phyloP scores from a whole-genome alignment of 1,140 invertebrate genomes.

The Leptinotarsa defecta region DNA sequence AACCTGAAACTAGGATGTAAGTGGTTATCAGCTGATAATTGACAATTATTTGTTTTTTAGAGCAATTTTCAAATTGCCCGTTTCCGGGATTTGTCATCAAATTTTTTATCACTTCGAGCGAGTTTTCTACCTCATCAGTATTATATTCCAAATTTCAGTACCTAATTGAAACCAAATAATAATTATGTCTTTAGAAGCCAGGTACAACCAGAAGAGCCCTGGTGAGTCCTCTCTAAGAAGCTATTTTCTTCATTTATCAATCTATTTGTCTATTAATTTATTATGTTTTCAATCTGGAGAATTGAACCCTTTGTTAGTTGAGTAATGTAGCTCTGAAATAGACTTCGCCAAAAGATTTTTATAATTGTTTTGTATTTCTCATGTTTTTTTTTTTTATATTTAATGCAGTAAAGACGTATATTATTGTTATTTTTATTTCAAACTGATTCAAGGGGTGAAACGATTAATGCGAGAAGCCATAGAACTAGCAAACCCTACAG shows the following conservation, averaged over 20 bases:
- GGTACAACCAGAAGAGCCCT: constrained; percentile 55
- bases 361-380: no score
- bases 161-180: neutral
- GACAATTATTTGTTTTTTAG: constrained; percentile 25
- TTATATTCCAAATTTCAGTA: neutral
- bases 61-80: constrained; percentile 5
- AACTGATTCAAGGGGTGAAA: constrained; percentile 76
- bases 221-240: constrained; percentile 44
- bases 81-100: constrained; percentile 19
- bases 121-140: neutral
- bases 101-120: neutral
- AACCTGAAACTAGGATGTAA: neutral
- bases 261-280: neutral
- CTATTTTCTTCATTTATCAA: neutral
- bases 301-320: no score
- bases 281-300: no score
- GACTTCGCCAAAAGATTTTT: no score
- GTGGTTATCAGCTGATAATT: neutral
- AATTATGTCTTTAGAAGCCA: constrained; percentile 48
- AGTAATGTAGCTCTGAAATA: no score
- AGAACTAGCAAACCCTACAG: constrained; percentile 83
- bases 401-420: neutral
- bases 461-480: constrained; percentile 90
- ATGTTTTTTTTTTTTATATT: no score
- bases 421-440: neutral